phyloP scores from a whole-genome alignment of 2,888 invertebrate species.

The Drosophila monieri region DNA sequence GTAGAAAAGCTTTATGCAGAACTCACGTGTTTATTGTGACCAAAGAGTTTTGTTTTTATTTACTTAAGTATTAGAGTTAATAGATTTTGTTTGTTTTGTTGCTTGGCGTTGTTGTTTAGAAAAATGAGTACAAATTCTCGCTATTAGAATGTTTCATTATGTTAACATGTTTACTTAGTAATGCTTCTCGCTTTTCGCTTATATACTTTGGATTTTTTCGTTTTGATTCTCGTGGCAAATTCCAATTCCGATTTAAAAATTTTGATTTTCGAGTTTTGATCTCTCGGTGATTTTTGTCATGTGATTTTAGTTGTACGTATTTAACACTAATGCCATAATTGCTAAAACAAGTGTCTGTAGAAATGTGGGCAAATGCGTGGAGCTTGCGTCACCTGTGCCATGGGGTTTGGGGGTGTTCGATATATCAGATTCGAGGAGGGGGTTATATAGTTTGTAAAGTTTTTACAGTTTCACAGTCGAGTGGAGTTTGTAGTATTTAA shows the following conservation, averaged over 20 bases:
- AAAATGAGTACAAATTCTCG: constrained; percentile 62
- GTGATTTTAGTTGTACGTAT: constrained; percentile 62
- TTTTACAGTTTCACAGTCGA: constrained; percentile 32
- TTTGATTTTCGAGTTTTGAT: constrained; percentile 29
- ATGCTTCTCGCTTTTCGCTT: constrained; percentile 45
- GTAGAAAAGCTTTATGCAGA: constrained; percentile 73
- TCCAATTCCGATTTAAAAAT: constrained; percentile 63
- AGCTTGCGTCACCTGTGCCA: constrained; percentile 83
- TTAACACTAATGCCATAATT: constrained; percentile 78
- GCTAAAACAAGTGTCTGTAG: constrained; percentile 83
- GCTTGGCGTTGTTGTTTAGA: constrained; percentile 55
- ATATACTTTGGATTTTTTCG: not conserved
- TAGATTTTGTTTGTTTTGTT: constrained; percentile 26
- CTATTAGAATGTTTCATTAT: constrained; percentile 41
- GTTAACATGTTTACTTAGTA: constrained; percentile 45
- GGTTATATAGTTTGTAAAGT: constrained; percentile 13
- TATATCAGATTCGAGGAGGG: constrained; percentile 27
- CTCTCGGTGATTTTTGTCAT: constrained; percentile 20
- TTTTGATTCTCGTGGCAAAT: constrained; percentile 70
- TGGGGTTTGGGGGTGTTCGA: constrained; percentile 32
- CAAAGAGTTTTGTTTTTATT: constrained; percentile 54
- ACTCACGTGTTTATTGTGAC: constrained; percentile 75
- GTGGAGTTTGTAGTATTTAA: not conserved
- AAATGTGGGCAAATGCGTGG: constrained; percentile 81
- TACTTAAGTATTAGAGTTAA: constrained; percentile 39